Percentiles rank a stretch among this genome's conserved stretches.
These are phyloP conservation scores for Tortrix viridana DNA, from an alignment of 2,888 invertebrate genomes.

Conservation along the genomic window DNA sequence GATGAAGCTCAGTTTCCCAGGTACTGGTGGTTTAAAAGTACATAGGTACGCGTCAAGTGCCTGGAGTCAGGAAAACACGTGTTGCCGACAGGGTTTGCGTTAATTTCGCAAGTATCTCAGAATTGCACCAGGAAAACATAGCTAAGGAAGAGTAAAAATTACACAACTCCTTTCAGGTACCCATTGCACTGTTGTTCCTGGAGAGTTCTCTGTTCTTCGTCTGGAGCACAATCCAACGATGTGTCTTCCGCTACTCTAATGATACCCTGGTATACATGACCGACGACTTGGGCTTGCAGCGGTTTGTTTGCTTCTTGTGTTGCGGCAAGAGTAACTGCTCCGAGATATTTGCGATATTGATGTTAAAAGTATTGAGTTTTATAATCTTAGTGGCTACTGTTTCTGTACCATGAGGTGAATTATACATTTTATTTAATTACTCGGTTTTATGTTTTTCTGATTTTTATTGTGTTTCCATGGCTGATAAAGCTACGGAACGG, in stretches of 20 bases:
- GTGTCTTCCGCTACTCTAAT: constrained; percentile 54
- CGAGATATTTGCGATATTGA: constrained; percentile 49
- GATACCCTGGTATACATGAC: constrained; percentile 54
- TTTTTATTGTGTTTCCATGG: no score
- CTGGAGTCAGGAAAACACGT: no score
- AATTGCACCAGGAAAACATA: no score
- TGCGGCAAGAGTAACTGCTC: constrained; percentile 56
- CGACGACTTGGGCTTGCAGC: constrained; percentile 51
- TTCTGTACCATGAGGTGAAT: constrained; percentile 1
- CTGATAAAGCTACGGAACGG: no score
- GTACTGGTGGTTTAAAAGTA: no score
- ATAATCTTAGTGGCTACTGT: constrained; percentile 50
- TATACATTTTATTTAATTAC: no score
- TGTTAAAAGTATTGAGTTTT: constrained; percentile 56
- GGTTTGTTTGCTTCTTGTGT: constrained; percentile 60
- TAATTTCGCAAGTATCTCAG: no score
- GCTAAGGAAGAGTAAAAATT: no score
- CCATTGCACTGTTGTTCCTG: constrained; percentile 51
- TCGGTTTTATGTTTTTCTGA: no score
- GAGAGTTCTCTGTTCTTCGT: constrained; percentile 54
- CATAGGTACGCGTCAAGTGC: no score
- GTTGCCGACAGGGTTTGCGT: no score
- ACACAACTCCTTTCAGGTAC: constrained; percentile 52
- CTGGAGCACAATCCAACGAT: constrained; percentile 58
- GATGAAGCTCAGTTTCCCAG: no score